These are phyloP conservation scores for Danio kyathit DNA, from an alignment of 2,797 vertebrate species.

Conservation along the genomic window DNA sequence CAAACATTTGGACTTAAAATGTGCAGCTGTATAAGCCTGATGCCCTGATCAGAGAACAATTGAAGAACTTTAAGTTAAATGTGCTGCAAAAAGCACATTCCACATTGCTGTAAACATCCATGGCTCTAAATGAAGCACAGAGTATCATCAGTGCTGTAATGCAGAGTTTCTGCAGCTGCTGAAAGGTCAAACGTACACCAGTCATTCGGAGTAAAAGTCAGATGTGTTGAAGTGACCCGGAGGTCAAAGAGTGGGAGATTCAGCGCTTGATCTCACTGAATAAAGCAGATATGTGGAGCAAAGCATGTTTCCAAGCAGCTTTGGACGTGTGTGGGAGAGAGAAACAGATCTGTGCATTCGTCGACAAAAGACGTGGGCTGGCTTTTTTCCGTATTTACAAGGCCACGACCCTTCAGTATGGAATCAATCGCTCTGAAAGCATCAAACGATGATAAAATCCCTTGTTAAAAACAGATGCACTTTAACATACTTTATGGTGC, in stretches of 20 bases:
- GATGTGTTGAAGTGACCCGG: slow-evolving; percentile 10
- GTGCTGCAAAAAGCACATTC: neutral
- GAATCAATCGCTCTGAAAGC: slow-evolving; percentile 16
- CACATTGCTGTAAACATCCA: neutral
- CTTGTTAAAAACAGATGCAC: neutral
- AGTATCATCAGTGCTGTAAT: neutral
- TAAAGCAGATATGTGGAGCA: slow-evolving; percentile 30
- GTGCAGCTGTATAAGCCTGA: too few relatives aligned
- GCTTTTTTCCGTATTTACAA: slow-evolving; percentile 8
- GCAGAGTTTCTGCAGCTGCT: slow-evolving; percentile 14
- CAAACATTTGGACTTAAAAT: too few relatives aligned
- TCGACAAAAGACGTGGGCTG: slow-evolving; percentile 3
- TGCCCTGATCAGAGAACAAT: too few relatives aligned
- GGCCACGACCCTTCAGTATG: slow-evolving; percentile 1
- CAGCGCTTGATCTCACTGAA: slow-evolving; percentile 22
- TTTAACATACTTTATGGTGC: neutral
- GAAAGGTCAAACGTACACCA: slow-evolving; percentile 14
- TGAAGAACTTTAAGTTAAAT: neutral
- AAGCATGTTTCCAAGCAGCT: slow-evolving; percentile 28
- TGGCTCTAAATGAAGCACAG: neutral
- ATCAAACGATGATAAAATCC: neutral
- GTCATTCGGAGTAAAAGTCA: neutral
- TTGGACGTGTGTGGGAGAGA: slow-evolving; percentile 11
- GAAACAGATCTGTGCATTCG: slow-evolving; percentile 7
- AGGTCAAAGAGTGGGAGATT: slow-evolving; percentile 13